Base-by-base conservation (phyloP, 2,797 vertebrate species). In the Sebastes minor region DNA sequence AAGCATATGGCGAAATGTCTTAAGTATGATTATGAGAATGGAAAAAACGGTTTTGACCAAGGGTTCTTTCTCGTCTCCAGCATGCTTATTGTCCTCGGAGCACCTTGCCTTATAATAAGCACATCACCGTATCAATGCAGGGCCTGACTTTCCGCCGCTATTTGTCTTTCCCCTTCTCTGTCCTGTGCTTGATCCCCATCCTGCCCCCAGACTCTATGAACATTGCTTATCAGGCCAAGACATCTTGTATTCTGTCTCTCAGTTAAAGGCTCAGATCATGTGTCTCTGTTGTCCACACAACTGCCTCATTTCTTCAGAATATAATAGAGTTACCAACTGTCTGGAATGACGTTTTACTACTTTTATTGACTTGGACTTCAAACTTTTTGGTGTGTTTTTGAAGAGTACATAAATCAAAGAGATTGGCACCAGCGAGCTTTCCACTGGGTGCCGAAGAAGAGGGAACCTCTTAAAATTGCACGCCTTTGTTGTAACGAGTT, bases 331-430 rank as follows among this genome's bases (percentile, higher is more conserved):
- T 89, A 92, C 85, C 82, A 86, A 90, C 86, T 69, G 89, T 92
- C 92, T 88, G 82, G 82, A 87, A 85, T 76, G 68, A 55, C 12
- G 55, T 89, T 93, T 92, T 81, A 87, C 79, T 88, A 61, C 82
- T 91, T 94, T 93, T 93, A 90, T 91, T 89, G 84, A 91, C 80
- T 90, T 85, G 81, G 87, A 90, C 85, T 81, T 83, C 33, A 75
- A 76, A 82, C 83, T 74, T 52, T 74, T 67, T 77, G 85, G 79
- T 84, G 73, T 85, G 73, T 90, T 93, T 80, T 85, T 90, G 77
- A 91, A 88, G 74, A 88, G 84, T 83, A 86, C 84, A 80, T 93
- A 90, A 95, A 93, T 94, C 89, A 88, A 81, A 86, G 84, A 74
- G 80, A 83, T 85, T 92, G 91, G 91, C 86, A 90, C 82, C 27